Evolutionary conservation across 2,113 vertebrate genomes (phyloP).

Genomic region (Cariama cristata): DNA sequence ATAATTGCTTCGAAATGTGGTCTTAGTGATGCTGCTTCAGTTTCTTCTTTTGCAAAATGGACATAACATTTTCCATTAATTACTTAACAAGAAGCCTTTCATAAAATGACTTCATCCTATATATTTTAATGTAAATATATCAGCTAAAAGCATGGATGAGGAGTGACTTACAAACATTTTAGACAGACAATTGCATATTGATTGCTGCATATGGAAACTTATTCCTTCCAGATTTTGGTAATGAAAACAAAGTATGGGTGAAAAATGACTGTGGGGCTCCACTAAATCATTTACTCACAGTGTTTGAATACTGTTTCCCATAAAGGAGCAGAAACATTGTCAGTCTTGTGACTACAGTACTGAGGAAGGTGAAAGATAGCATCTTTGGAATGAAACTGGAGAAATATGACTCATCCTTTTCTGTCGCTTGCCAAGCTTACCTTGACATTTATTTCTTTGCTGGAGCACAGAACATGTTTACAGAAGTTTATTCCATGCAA

Average conservation of each 20-base stretch:
- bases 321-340: conserved; percentile 74
- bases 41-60: background rate
- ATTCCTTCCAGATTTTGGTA: conserved; percentile 57
- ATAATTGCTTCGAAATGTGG: background rate
- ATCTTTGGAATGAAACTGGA: conserved; percentile 79
- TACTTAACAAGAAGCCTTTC: background rate
- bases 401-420: conserved; percentile 77
- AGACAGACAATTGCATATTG: background rate
- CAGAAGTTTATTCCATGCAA: conserved; percentile 69
- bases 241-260: conserved; percentile 72
- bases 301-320: conserved; percentile 67
- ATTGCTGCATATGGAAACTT: conserved; percentile 58
- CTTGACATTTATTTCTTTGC: conserved; percentile 86
- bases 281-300: conserved; percentile 14
- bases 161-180: background rate
- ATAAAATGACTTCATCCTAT: background rate
- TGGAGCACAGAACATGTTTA: conserved; percentile 74
- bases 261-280: conserved; percentile 60
- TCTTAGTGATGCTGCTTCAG: background rate
- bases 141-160: background rate
- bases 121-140: background rate
- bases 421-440: conserved; percentile 76
- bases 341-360: conserved; percentile 62
- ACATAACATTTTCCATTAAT: background rate
- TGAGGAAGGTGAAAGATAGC: conserved; percentile 78